Percentiles rank a stretch among this genome's conserved stretches.
These are phyloP conservation scores for Dione juno DNA, from an alignment of 2,888 invertebrate species.

Conservation along the genomic window DNA sequence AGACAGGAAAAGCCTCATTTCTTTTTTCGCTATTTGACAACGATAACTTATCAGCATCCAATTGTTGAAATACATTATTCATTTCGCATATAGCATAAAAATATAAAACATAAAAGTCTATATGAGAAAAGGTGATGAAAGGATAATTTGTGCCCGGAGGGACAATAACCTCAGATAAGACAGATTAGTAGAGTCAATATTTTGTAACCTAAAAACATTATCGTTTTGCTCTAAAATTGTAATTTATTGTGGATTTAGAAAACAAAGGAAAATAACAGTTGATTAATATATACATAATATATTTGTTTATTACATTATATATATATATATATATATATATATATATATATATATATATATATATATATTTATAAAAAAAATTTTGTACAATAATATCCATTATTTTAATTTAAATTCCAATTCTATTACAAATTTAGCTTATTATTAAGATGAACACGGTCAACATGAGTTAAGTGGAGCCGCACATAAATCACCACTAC, in stretches of 20 bases:
- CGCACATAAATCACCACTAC: slow-evolving; percentile 51
- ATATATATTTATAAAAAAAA: too few species aligned
- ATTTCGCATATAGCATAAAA: slow-evolving; percentile 13
- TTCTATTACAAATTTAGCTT: too few species aligned
- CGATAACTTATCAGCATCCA: neutral
- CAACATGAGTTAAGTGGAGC: slow-evolving; percentile 23
- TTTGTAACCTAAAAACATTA: slow-evolving; percentile 25
- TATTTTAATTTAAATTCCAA: too few species aligned
- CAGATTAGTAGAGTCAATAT: slow-evolving; percentile 31
- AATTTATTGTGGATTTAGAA: slow-evolving; percentile 6
- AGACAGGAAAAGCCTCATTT: too few species aligned
- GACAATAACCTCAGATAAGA: slow-evolving; percentile 35
- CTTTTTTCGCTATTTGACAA: too few species aligned
- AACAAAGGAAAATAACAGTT: neutral
- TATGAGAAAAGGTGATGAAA: neutral
- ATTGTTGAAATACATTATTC: slow-evolving; percentile 5
- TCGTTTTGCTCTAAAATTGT: neutral
- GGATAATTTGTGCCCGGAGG: slow-evolving; percentile 37
- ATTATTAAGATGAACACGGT: slow-evolving; percentile 13
- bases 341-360: too few species aligned
- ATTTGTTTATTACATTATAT: too few species aligned
- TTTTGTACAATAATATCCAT: too few species aligned
- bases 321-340: too few species aligned
- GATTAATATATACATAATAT: too few species aligned
- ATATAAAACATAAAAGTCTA: slow-evolving; percentile 3